Conservation (phyloP, 2,888 invertebrate species). For the Ferdinandea cuprea region DNA sequence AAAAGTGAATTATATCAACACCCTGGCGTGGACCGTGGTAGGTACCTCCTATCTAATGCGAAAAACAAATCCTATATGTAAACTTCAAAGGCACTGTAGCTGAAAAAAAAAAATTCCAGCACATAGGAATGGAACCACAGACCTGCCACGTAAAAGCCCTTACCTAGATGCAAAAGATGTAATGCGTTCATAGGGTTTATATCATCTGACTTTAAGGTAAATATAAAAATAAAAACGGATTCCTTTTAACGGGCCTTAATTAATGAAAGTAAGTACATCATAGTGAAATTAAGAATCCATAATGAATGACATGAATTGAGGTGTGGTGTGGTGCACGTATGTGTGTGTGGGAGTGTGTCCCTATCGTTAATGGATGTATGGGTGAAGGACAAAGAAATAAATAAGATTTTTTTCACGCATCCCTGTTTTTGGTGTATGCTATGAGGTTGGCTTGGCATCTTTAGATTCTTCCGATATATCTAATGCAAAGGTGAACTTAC, state of each 20-base stretch:
- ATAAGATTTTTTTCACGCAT: constrained; percentile 55
- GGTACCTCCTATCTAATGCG: constrained; percentile 28
- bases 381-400: constrained; percentile 33
- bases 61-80: constrained; percentile 40
- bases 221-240: constrained; percentile 12
- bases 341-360: neutral
- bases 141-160: neutral
- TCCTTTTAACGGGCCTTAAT: constrained; percentile 70
- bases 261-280: constrained; percentile 72
- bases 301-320: constrained; percentile 32
- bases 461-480: too few species aligned
- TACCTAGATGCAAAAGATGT: constrained; percentile 5
- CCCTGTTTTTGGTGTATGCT: too few species aligned
- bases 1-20: constrained; percentile 66
- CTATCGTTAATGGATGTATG: constrained; percentile 21
- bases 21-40: constrained; percentile 19
- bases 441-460: too few species aligned
- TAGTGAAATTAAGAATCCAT: constrained; percentile 70
- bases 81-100: constrained; percentile 59
- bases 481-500: too few species aligned
- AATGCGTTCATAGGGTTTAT: neutral
- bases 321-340: too few species aligned
- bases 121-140: constrained; percentile 10
- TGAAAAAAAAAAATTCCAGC: constrained; percentile 35
- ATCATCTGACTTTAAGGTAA: neutral